Base-by-base conservation (phyloP, 2,113 vertebrate genomes). In the Spea bombifrons region DNA sequence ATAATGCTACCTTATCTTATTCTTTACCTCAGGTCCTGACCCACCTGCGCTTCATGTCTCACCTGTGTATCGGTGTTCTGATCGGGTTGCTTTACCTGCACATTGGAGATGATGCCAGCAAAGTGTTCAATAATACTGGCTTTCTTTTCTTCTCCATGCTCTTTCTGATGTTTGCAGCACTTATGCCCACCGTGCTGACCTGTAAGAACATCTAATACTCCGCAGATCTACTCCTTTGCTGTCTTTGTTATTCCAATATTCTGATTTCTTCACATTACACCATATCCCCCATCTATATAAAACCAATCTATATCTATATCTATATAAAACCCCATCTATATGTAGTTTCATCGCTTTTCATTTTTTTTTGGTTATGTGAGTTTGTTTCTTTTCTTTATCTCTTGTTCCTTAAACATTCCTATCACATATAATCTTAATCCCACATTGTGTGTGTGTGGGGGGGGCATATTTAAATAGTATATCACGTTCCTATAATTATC, bases 71-170 rank as follows among this genome's bases (percentile, higher is more conserved):
- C 0, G 97, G 97, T 0, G 94, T 99, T 46, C 91, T 99, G 81
- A 98, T 99, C 2, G 97, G 97, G 68, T 89, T 99, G 76, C 94
- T 99, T 77, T 99, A 99, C 90, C 92, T 99, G 82, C 95, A 97
- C 85, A 99, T 98, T 0, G 97, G 97, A 17, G 93, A 99, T 0
- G 97, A 99, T 1, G 97, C 97, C 65, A 95, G 92, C 92, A 99
- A 97, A 82, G 97, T 98, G 85, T 99, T 98, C 91, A 98, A 98
- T 93, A 99, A 99, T 91, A 98, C 96, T 0, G 96, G 97, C 82
- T 99, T 97, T 86, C 96, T 99, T 86, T 99, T 99, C 92, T 98
- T 99, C 92, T 99, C 97, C 88, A 98, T 99, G 96, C 93, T 99
- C 46, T 99, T 99, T 90, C 94, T 99, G 82, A 99, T 98, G 97